Evolutionary conservation across 2,113 vertebrate species (phyloP).

Genomic region (Cryptomyrus ogoouensis): DNA sequence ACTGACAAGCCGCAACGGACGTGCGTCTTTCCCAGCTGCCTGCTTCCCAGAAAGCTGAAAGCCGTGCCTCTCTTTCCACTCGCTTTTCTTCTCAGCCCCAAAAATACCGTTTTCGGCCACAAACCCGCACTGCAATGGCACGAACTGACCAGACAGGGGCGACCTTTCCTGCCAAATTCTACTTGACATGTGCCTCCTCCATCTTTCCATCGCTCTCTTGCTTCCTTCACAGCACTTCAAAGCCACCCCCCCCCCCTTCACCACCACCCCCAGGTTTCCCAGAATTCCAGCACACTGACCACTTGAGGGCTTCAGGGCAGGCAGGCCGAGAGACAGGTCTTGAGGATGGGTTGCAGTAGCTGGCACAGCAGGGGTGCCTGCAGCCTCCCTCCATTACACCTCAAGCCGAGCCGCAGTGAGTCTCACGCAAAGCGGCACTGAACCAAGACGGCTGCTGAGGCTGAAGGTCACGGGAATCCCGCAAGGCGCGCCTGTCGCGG

Average conservation of each 20-base stretch:
- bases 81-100: not conserved
- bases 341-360: not conserved
- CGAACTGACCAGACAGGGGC: constrained; percentile 38
- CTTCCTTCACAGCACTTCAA: not conserved
- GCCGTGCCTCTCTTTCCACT: not conserved
- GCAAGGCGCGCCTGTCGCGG: too few relatives aligned
- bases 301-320: not conserved
- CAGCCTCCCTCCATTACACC: not conserved
- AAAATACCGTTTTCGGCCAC: not conserved
- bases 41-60: not conserved
- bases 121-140: constrained; percentile 28
- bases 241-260: not conserved
- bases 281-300: constrained; percentile 7
- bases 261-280: not conserved
- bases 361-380: too few relatives aligned
- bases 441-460: not conserved
- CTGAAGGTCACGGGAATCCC: not conserved
- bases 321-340: not conserved
- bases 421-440: not conserved
- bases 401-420: not conserved
- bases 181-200: constrained; percentile 8
- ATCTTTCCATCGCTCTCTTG: constrained; percentile 22
- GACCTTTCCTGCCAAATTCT: constrained; percentile 41
- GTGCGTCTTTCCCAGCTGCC: not conserved
- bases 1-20: not conserved